Evolutionary conservation across 1,140 invertebrate species (phyloP), one percentile per base, ranked within the genome.

Genomic region (Platorchestia sp.): DNA sequence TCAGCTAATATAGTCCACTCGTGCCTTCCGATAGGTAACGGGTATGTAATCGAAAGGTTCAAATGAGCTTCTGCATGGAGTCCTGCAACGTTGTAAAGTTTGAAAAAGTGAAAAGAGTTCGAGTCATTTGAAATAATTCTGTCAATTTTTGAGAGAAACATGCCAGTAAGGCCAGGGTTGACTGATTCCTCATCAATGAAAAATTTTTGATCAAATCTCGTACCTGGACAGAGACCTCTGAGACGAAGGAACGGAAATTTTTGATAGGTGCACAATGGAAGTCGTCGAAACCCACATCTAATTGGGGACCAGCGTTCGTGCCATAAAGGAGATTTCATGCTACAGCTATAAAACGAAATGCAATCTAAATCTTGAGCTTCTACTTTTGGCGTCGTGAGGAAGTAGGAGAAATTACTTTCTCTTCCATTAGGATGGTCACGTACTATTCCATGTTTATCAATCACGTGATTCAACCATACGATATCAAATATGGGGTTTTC

Each of bases 381-480:
- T 93, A 40, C 45, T 47, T 0, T 19, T 40, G 40, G 43, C 45
- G 6, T 40, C 91, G 45, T 0, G 19, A 93, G 44, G 40, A 93
- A 93, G 44, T 89, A 42, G 7, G 91, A 44, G n/a, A 93, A 93
- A 93, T 14, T 45, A 47, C 91, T 93, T 45, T n/a, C 40, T 45
- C 10, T 93, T 10, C 91, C 91, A 6, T 47, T 47, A 7, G 36
- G 43, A 7, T 93, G 43, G 40, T 93, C 91, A 45, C 19, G 43
- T n/a, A 93, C 45, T 41, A 45, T n/a, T 44, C 91, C 91, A 45
- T 93, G 45, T 10, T 40, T 14, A 93, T 93, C 91, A 16, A 93
- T 41, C 41, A 93, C 44, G 45, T 93, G 43, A 47, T 93, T 93
- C n/a, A 93, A 40, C 91, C 91, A 93, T 42, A 47, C 45, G n/a